These are phyloP conservation scores for Lanius collurio DNA, from an alignment of 2,113 vertebrate genomes.

Conservation along the genomic window DNA sequence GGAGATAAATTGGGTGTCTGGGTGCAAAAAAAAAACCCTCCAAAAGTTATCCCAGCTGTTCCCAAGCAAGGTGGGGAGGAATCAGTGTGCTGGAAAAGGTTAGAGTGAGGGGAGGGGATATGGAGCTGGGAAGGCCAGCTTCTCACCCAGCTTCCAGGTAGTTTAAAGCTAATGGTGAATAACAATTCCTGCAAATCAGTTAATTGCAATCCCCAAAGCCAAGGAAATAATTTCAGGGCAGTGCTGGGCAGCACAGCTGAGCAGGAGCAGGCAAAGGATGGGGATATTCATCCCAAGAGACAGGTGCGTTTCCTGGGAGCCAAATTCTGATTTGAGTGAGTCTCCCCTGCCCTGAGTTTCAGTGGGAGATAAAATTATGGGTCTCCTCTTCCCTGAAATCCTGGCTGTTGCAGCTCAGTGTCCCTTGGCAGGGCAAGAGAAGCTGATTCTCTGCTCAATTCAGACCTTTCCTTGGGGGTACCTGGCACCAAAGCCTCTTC, in stretches of 20 bases:
- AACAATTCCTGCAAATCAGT: not conserved
- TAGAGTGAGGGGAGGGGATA: not conserved
- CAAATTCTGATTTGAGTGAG: not conserved
- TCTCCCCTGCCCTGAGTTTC: not conserved
- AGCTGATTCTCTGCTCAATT: rapidly evolving
- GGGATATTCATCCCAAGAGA: not conserved
- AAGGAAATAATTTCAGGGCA: not conserved
- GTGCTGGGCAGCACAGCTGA: not conserved
- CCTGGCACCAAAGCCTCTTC: not conserved
- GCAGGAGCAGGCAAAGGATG: not conserved
- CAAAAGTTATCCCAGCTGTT: not conserved
- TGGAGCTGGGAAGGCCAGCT: not conserved
- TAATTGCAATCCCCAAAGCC: not conserved
- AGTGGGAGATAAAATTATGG: not conserved
- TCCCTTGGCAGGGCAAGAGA: not conserved
- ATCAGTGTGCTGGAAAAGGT: not conserved
- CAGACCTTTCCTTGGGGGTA: not conserved
- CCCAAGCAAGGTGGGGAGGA: not conserved
- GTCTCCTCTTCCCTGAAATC: not conserved
- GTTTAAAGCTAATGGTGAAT: not conserved
- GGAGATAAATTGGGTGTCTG: not conserved
- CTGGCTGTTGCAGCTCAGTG: not conserved
- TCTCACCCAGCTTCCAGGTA: not conserved
- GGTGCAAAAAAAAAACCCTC: not conserved
- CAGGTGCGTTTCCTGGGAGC: not conserved